Evolutionary conservation across 2,888 invertebrate genomes (phyloP).

Genomic region (Euproctis similis): DNA sequence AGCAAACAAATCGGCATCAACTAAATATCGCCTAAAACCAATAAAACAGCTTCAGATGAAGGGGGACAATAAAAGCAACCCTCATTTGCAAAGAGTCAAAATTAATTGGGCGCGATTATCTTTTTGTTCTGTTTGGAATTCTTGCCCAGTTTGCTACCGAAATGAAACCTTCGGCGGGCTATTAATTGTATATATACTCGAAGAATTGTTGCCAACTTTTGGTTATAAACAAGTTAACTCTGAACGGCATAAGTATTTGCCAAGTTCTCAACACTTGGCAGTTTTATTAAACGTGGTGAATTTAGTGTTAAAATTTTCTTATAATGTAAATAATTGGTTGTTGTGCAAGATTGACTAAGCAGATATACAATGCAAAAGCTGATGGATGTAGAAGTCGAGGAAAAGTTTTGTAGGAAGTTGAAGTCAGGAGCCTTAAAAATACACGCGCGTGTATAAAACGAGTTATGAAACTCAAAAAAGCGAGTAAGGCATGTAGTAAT

Average conservation of each 20-base stretch:
- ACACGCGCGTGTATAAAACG: too few relatives aligned
- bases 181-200: constrained; percentile 59
- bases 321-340: too few relatives aligned
- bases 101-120: constrained; percentile 70
- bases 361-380: too few relatives aligned
- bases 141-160: constrained; percentile 19
- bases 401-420: too few relatives aligned
- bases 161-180: constrained; percentile 48
- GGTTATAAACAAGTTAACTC: neutral
- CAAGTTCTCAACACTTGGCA: too few relatives aligned
- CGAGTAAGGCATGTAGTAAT: too few relatives aligned
- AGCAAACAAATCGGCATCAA: constrained; percentile 48
- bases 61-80: constrained; percentile 39
- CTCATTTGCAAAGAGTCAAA: constrained; percentile 60
- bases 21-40: constrained; percentile 44
- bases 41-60: constrained; percentile 50
- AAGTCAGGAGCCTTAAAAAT: too few relatives aligned
- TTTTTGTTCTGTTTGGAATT: constrained; percentile 50
- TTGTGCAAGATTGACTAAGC: too few relatives aligned
- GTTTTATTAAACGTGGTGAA: too few relatives aligned
- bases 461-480: too few relatives aligned
- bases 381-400: too few relatives aligned
- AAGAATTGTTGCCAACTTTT: constrained; percentile 40
- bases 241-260: neutral
- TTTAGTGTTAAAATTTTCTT: too few relatives aligned